phyloP scores from a whole-genome alignment of 2,888 invertebrate genomes.

The Lepeophtheirus nordmannii region DNA sequence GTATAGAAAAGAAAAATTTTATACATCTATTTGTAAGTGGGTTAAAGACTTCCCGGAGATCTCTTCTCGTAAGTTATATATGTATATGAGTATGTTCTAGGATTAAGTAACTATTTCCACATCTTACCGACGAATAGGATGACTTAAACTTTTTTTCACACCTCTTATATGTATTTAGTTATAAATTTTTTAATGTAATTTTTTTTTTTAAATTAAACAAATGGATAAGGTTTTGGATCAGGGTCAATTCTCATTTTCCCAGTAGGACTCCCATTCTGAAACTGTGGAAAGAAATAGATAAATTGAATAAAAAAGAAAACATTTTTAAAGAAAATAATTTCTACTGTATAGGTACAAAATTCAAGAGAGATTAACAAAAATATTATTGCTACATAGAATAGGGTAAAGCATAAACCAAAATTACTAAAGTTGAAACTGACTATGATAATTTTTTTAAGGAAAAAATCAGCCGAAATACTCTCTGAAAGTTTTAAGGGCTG shows the following conservation, averaged over 20 bases:
- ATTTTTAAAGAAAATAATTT: neutral
- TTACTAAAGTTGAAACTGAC: no score
- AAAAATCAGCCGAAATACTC: no score
- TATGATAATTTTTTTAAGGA: no score
- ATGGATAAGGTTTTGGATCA: neutral
- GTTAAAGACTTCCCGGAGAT: no score
- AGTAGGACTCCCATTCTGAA: conserved; percentile 22
- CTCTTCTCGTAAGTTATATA: no score
- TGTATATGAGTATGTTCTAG: no score
- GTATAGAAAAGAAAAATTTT: no score
- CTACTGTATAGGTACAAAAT: neutral
- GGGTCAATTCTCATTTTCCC: conserved; percentile 16
- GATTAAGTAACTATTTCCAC: no score
- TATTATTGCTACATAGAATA: neutral
- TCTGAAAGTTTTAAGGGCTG: no score
- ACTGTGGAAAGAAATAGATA: conserved; percentile 16
- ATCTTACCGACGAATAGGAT: conserved; percentile 4
- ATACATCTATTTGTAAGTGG: no score
- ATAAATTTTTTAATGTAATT: neutral
- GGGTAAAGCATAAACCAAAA: no score
- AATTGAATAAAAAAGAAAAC: neutral
- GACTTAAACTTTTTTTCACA: neutral
- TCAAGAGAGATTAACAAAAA: neutral
- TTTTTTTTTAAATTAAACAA: neutral
- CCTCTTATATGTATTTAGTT: neutral